A percentile compares a stretch with the other conserved stretches of the same genome.
Conservation (phyloP, 2,797 vertebrate genomes). For the Limnodromus scolopaceus region DNA sequence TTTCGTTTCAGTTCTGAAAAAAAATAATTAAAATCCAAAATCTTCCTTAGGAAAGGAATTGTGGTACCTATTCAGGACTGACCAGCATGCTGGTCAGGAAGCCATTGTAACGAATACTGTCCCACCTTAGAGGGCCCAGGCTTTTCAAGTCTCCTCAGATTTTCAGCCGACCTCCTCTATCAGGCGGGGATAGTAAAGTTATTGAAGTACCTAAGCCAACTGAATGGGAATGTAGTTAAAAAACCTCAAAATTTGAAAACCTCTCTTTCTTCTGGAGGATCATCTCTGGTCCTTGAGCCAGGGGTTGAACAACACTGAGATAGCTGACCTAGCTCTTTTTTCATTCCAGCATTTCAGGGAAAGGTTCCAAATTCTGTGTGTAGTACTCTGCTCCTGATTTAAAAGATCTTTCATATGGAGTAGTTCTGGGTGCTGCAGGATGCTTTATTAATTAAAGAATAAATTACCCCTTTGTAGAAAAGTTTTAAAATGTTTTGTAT, state of each 20-base stretch:
- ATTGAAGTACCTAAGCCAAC: not conserved
- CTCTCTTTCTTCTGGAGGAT: not conserved
- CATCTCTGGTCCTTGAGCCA: not conserved
- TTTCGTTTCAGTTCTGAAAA: not conserved
- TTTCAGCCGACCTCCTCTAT: not conserved
- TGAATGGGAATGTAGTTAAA: not conserved
- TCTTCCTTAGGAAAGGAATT: not conserved
- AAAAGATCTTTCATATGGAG: not conserved
- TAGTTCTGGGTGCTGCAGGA: not conserved
- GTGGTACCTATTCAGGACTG: not conserved
- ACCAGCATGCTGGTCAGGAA: not conserved
- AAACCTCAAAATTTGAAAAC: not conserved
- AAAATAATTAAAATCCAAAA: not conserved
- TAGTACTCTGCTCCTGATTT: not conserved
- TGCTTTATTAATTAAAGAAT: not conserved
- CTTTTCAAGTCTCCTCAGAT: not conserved
- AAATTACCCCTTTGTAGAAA: not conserved
- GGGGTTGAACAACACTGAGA: not conserved
- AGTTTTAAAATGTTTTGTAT: not conserved
- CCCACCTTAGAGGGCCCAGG: rapidly evolving
- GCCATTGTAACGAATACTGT: not conserved
- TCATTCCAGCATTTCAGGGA: not conserved
- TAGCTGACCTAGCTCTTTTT: not conserved
- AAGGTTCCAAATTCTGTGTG: not conserved
- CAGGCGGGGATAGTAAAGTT: not conserved